Base-by-base conservation (phyloP, 2,113 vertebrate species). In the Glaucomys volans region DNA sequence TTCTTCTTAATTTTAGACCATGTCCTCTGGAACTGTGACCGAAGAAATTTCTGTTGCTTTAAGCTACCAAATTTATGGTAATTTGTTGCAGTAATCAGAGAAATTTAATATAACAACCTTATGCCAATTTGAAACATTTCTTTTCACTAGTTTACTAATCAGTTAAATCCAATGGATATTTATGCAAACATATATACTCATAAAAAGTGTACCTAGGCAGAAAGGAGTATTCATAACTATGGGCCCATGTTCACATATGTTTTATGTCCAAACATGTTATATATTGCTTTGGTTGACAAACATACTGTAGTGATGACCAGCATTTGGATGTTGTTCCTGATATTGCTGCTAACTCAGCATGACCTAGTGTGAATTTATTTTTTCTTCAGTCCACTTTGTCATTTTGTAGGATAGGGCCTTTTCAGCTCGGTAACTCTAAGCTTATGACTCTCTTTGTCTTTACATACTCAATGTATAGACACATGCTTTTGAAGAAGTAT, bases 1-100 rank as follows among this genome's bases (percentile, higher is more conserved):
- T 20, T 8, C 47, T 95, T 22, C 22, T 57, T 82, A 3, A 50
- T 75, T 74, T 79, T 57, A 83, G 40, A 59, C 8, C 54, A 54
- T 64, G 90, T 40, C 5, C 20, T 92, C 77, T 35, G 80, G 44
- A 90, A 85, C 83, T 94, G 30, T 83, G 30, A 66, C 59, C 87
- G 5, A 87, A 95, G 66, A 69, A 1, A 76, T 87, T 90, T 44
- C 44, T 95, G 30, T 95, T 92, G 37, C 81, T 92, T 92, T 87
- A 74, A 87, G 71, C 35, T 50, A 84, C 17, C 47, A 89, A 54
- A 76, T 54, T 81, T 87, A 93, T 74, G 42, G 8, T 69, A 37
- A 76, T 89, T 90, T 96, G 12, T 80, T 91, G 89, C 42, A 64
- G 42, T 4, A 91, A 28, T 2, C 57, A 22, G 74, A 74, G 82